Conservation (phyloP, 2,888 invertebrate species). For the Stenichneumon culpator region DNA sequence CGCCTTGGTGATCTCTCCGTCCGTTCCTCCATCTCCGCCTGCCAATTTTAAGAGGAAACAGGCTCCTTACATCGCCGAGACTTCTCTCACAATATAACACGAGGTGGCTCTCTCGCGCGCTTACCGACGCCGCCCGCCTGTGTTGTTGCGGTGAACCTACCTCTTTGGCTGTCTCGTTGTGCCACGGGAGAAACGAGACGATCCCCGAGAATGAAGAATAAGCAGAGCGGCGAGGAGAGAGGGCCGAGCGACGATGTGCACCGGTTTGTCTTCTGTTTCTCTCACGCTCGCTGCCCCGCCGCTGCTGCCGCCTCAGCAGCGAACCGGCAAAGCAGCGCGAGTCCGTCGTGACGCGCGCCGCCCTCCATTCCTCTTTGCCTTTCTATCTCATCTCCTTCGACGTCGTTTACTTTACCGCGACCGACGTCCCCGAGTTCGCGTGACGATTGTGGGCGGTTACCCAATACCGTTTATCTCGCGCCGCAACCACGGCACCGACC, state of each 20-base stretch:
- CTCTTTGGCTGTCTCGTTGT: constrained; percentile 65
- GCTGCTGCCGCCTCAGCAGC: constrained; percentile 8
- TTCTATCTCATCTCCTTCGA: constrained; percentile 46
- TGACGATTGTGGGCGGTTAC: constrained; percentile 71
- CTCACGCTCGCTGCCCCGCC: constrained; percentile 25
- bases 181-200: constrained; percentile 52
- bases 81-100: constrained; percentile 51
- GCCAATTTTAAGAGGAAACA: constrained; percentile 66
- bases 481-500: constrained; percentile 24
- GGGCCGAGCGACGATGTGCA: constrained; percentile 24
- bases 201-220: constrained; percentile 44
- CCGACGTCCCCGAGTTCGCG: constrained; percentile 59
- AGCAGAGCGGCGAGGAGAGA: constrained; percentile 14
- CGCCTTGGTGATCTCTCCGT: neutral
- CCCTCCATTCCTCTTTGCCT: constrained; percentile 38
- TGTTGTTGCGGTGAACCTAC: constrained; percentile 15
- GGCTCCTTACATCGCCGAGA: constrained; percentile 43
- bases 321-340: neutral
- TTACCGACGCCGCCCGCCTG: constrained; percentile 32
- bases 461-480: constrained; percentile 68
- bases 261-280: constrained; percentile 52
- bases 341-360: constrained; percentile 50
- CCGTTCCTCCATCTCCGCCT: constrained; percentile 63
- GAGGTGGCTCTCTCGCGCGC: constrained; percentile 45
- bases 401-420: constrained; percentile 50